These are phyloP conservation scores for Osmerus eperlanus DNA, from an alignment of 2,113 vertebrate genomes.

Conservation along the genomic window DNA sequence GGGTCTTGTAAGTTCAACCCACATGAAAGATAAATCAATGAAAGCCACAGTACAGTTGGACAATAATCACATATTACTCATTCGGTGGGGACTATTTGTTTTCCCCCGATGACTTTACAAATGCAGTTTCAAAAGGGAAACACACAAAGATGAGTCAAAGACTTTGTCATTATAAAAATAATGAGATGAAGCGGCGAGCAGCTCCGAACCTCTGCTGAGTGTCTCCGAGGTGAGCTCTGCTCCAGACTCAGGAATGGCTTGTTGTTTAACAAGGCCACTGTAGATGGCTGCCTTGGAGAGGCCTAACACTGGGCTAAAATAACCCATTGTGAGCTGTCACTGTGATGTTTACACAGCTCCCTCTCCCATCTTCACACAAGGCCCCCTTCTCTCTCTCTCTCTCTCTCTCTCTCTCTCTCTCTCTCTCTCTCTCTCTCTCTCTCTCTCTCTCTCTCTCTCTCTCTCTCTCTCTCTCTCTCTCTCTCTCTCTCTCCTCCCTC, in stretches of 20 bases:
- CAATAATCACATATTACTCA: slow-evolving; percentile 9
- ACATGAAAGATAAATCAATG: neutral
- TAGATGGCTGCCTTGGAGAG: slow-evolving; percentile 80
- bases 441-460: slow-evolving; percentile 24
- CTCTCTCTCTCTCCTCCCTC: neutral
- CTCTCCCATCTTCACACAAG: slow-evolving; percentile 80
- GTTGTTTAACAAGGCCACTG: slow-evolving; percentile 75
- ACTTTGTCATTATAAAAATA: slow-evolving; percentile 62
- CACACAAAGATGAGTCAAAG: slow-evolving; percentile 33
- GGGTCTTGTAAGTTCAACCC: neutral
- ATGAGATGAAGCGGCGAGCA: slow-evolving; percentile 36
- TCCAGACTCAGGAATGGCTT: slow-evolving; percentile 72
- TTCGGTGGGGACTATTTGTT: neutral
- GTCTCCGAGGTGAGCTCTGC: slow-evolving; percentile 67
- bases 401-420: slow-evolving; percentile 23
- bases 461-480: slow-evolving; percentile 3
- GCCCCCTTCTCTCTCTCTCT: slow-evolving; percentile 60
- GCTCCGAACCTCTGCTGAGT: slow-evolving; percentile 60
- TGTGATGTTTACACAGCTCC: slow-evolving; percentile 86
- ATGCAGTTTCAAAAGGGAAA: slow-evolving; percentile 10
- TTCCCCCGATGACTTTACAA: slow-evolving; percentile 12
- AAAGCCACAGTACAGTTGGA: neutral
- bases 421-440: neutral
- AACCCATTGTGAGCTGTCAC: slow-evolving; percentile 86
- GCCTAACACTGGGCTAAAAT: slow-evolving; percentile 82